A percentile compares a stretch with the other conserved stretches of the same genome.
phyloP scores from a whole-genome alignment of 2,797 vertebrate species.

The Ctenosaura bakeri region DNA sequence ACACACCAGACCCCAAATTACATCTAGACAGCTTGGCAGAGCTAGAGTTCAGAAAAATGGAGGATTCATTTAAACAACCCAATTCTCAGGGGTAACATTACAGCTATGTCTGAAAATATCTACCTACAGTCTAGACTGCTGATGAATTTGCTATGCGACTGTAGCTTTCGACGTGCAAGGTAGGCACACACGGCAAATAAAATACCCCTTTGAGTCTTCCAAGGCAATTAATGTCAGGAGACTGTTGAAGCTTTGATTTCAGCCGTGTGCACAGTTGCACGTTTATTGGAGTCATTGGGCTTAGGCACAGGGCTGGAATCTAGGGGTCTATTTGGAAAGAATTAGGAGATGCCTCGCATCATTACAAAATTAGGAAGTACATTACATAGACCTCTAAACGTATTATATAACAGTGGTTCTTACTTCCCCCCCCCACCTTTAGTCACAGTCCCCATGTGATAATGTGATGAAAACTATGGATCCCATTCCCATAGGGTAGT shows the following conservation, averaged over 20 bases:
- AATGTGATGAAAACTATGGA: too few relatives aligned
- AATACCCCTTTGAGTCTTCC: not conserved
- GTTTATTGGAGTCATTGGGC: not conserved
- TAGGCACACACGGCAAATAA: slow-evolving; percentile 6
- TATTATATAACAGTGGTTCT: not conserved
- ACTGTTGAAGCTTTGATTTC: not conserved
- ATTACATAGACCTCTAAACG: not conserved
- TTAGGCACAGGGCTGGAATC: not conserved
- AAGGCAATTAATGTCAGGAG: not conserved
- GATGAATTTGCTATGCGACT: slow-evolving; percentile 8
- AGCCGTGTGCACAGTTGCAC: not conserved
- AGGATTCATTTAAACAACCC: slow-evolving; percentile 46
- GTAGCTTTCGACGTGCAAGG: not conserved
- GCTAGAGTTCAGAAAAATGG: slow-evolving; percentile 51
- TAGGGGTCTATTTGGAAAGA: not conserved
- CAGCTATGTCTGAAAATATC: slow-evolving; percentile 30
- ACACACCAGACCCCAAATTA: slow-evolving; percentile 59
- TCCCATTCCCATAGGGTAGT: too few relatives aligned
- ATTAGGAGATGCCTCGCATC: not conserved
- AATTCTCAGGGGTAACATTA: slow-evolving; percentile 28
- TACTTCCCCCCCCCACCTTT: too few relatives aligned
- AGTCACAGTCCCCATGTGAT: too few relatives aligned
- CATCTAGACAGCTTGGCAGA: slow-evolving; percentile 55
- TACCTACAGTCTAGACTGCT: slow-evolving; percentile 11
- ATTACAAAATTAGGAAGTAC: not conserved